These are phyloP conservation scores for Amblyornis subalaris DNA, from an alignment of 2,113 vertebrate species.

Conservation along the genomic window DNA sequence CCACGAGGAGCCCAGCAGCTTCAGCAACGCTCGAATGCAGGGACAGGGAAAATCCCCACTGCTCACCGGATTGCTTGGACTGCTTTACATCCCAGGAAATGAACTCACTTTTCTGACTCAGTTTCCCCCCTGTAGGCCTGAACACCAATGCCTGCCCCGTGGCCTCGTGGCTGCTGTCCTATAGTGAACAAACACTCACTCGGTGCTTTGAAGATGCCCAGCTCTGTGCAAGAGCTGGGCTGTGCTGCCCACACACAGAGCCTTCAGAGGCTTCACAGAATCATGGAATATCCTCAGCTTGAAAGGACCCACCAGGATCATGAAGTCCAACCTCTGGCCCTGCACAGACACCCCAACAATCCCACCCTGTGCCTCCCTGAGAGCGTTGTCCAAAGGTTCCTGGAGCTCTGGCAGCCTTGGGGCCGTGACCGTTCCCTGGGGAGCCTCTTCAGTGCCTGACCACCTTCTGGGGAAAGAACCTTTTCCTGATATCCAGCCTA, in stretches of 20 bases:
- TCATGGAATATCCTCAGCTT: neutral
- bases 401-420: neutral
- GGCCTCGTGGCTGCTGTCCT: neutral
- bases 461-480: neutral
- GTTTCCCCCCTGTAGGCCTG: neutral
- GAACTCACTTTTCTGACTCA: neutral
- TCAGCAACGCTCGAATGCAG: neutral
- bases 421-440: neutral
- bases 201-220: neutral
- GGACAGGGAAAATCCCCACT: neutral
- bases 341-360: neutral
- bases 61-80: neutral
- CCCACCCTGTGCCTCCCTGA: neutral
- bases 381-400: accelerated
- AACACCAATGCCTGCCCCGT: neutral
- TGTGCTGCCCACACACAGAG: neutral
- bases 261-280: neutral
- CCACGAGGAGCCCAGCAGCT: neutral
- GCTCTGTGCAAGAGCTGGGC: neutral
- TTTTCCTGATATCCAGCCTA: neutral
- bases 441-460: neutral
- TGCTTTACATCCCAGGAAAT: neutral
- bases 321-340: accelerated
- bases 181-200: neutral
- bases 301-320: neutral